Percentiles rank a stretch among this genome's conserved stretches.
phyloP scores from a whole-genome alignment of 1,140 invertebrate genomes.

The Sarcophaga bullata region DNA sequence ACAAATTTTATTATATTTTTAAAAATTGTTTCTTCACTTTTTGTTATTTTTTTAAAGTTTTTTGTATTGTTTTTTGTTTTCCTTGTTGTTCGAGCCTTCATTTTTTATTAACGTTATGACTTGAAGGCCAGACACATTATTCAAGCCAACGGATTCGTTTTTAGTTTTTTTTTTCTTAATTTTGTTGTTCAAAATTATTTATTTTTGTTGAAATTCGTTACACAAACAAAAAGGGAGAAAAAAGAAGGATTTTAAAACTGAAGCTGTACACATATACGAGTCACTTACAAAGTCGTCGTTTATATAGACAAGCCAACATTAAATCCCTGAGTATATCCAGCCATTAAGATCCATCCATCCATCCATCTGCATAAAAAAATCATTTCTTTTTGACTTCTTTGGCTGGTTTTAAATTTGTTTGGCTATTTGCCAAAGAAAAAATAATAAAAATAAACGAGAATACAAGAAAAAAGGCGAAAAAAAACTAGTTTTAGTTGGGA shows the following conservation, averaged over 20 bases:
- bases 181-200: neutral
- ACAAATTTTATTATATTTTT: conserved; percentile 7
- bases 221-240: too few species aligned
- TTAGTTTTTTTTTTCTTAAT: neutral
- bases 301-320: neutral
- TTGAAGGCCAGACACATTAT: conserved; percentile 40
- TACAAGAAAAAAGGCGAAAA: neutral
- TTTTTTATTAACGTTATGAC: conserved; percentile 34
- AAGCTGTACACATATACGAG: too few species aligned
- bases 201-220: too few species aligned
- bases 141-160: neutral
- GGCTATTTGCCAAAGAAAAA: conserved; percentile 5
- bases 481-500: conserved; percentile 7
- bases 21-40: neutral
- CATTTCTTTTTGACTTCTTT: conserved; percentile 4
- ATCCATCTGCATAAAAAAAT: neutral
- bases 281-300: neutral
- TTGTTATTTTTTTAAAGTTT: neutral
- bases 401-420: neutral
- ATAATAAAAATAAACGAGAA: neutral
- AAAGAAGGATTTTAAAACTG: too few species aligned
- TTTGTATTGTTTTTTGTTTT: too few species aligned
- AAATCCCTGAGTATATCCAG: conserved; percentile 1
- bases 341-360: neutral
- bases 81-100: too few species aligned